Base-by-base conservation (phyloP, 2,797 vertebrate genomes). In the Caiman crocodilus region DNA sequence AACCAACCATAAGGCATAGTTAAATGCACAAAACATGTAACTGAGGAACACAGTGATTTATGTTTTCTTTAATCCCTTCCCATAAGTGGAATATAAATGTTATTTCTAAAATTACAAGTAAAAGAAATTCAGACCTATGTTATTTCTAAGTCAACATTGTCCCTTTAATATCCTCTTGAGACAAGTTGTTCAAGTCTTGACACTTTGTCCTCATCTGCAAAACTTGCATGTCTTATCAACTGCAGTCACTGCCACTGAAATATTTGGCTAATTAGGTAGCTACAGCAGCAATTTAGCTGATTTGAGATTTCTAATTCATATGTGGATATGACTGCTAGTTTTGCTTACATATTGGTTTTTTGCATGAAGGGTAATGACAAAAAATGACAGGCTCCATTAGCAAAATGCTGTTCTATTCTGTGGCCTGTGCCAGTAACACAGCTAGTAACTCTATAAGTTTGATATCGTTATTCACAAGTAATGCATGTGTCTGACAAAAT, bases 191-290 rank as follows among this genome's bases (percentile, higher is more conserved):
- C 4, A 87, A 59, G 63, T 82, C 92, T 84, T 90, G 69, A 1
- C 90, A 79, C 75, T 30, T 67, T 67, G 89, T 92, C 82, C 69
- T 79, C 87, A 94, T 6, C 7, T 2, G 50, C 23, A 67, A 88
- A 58, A 73, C 69, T 76, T 81, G 75, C 85, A 18, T 61, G 87
- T 74, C 91, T 80, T 73, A 55, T 60, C 88, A 84, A 57, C 59
- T n/a, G 42, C 4, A 71, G 35, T 15, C 21, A 71, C 60, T 89
- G 87, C 57, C 58, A 61, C 35, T 23, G 42, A 86, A 77, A 56
- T 15, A 23, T 9, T 71, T 57, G 32, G 67, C 2, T 1, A 71
- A 76, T 60, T 23, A 77, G 76, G 77, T 1, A 2, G 0, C 65
- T 21, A 30, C 55, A 65, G 28, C 18, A 85, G 75, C 30, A 23